Evolutionary conservation across 2,113 vertebrate genomes (phyloP), one percentile per base, ranked within the genome.

Genomic region (Dicentrarchus labrax): DNA sequence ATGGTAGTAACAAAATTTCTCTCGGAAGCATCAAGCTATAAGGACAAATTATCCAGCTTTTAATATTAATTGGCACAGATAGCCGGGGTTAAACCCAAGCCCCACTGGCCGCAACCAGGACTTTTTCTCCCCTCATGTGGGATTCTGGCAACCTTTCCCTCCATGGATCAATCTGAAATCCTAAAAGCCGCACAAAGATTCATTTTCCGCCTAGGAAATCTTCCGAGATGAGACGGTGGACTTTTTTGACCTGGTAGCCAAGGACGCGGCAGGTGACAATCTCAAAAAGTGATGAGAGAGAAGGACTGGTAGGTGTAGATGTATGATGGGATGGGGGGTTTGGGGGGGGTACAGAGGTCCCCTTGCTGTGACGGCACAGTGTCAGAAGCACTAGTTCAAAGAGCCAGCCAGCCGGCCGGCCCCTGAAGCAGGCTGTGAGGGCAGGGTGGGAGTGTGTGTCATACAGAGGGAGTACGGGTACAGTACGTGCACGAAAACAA

Each of bases 321-420:
- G 43, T 45, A 10, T 51, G 89, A 78, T 51, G 71, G 51, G 62
- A 54, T 24, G 62, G 17, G 2, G 57, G 39, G n/a, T n/a, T n/a
- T n/a, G 60, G 10, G 45, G 45, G 10, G 45, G 45, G 45, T 60
- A 43, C 68, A 85, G 84, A 89, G 86, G 87, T 92, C 89, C 82
- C 86, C 91, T 93, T 71, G 89, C 86, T 69, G 86, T 82, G 78
- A 89, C 82, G 70, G 86, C 86, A 85, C 76, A 62, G 69, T 85
- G 86, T 93, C 87, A 90, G 81, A 86, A 67, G 72, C 70, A 72
- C 70, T 10, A 87, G 91, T 94, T 94, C 89, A 93, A 93, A 94
- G 92, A 89, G 78, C 41, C 64, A 78, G 78, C 41, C 66, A 76
- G 74, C 73, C 68, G 38, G 69, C 60, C 56, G 15, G 62, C 45